Percentiles rank a stretch among this genome's conserved stretches.
Evolutionary conservation across 2,888 invertebrate species (phyloP).

Genomic region (Chaetogeoica ovagalla): DNA sequence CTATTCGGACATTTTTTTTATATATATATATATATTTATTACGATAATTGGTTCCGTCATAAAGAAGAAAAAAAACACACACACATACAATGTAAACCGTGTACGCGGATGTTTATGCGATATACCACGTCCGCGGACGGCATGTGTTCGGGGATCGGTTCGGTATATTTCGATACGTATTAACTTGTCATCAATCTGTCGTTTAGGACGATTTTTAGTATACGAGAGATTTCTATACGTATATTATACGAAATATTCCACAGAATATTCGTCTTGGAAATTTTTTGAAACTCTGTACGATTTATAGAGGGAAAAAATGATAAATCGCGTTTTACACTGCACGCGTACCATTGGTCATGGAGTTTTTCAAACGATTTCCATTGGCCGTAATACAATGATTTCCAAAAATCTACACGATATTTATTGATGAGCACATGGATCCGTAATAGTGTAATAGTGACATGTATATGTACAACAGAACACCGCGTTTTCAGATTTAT

Average conservation of each 20-base stretch:
- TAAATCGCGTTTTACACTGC: too few relatives aligned
- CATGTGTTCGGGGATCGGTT: background rate
- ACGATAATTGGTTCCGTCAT: background rate
- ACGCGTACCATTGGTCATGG: too few relatives aligned
- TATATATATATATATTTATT: too few relatives aligned
- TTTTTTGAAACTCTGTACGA: background rate
- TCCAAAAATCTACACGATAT: too few relatives aligned
- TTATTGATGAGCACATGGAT: too few relatives aligned
- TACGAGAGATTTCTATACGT: background rate
- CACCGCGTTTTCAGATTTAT: too few relatives aligned
- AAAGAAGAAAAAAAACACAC: background rate
- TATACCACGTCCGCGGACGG: background rate
- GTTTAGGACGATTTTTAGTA: background rate
- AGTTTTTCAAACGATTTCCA: too few relatives aligned
- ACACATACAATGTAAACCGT: background rate
- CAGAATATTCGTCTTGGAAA: background rate
- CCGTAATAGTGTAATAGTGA: too few relatives aligned
- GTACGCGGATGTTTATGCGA: constrained; percentile 13
- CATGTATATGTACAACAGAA: too few relatives aligned
- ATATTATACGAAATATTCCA: background rate
- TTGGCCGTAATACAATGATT: too few relatives aligned
- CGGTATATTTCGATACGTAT: background rate
- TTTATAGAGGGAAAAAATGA: background rate
- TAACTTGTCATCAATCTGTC: too few relatives aligned
- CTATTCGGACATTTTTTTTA: background rate